These are phyloP conservation scores for Bradysia coprophila DNA, from an alignment of 1,140 invertebrate species.

Conservation along the genomic window DNA sequence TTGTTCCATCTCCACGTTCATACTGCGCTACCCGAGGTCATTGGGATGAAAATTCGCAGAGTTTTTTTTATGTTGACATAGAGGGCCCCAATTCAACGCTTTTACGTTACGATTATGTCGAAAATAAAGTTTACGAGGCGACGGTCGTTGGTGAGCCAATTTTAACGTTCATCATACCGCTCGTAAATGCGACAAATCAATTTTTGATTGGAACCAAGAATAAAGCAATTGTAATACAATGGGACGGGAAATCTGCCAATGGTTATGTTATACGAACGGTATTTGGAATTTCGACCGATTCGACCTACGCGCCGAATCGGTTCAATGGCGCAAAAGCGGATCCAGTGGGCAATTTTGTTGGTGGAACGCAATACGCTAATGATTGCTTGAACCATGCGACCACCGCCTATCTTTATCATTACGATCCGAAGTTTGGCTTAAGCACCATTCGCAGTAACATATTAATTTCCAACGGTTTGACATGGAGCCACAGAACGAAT, in stretches of 20 bases:
- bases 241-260: slow-evolving; percentile 26
- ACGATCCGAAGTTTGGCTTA: not conserved
- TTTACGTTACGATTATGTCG: slow-evolving; percentile 1
- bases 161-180: slow-evolving; percentile 26
- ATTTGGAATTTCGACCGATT: slow-evolving; percentile 27
- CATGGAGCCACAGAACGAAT: not conserved
- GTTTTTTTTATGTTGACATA: slow-evolving; percentile 30
- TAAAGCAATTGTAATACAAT: slow-evolving; percentile 29
- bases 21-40: slow-evolving; percentile 36
- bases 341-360: slow-evolving; percentile 40
- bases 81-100: slow-evolving; percentile 6
- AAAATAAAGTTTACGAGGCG: slow-evolving; percentile 1
- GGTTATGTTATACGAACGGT: slow-evolving; percentile 10
- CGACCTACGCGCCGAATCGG: slow-evolving; percentile 25
- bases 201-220: slow-evolving; percentile 30
- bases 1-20: not conserved
- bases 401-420: not conserved
- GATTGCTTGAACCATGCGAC: not conserved
- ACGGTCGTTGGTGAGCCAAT: not conserved
- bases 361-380: slow-evolving; percentile 24
- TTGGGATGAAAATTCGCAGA: slow-evolving; percentile 34
- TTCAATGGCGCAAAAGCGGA: slow-evolving; percentile 61
- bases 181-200: slow-evolving; percentile 24
- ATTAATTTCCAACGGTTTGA: not conserved
- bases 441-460: not conserved